phyloP scores from a whole-genome alignment of 1,140 invertebrate genomes.

The Linepithema humile region DNA sequence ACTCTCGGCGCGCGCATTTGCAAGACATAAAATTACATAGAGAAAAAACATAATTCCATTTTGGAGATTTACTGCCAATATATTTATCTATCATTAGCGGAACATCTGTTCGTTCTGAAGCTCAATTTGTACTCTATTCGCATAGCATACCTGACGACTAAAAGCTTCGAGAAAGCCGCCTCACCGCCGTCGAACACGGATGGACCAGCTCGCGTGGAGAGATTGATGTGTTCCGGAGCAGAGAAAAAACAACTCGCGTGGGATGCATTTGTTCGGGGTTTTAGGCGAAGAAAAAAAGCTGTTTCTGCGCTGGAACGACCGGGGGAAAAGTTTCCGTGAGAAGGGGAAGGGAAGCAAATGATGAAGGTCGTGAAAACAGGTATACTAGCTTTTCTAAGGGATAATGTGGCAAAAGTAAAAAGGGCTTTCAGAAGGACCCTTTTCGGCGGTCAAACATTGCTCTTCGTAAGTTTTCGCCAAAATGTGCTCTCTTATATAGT shows the following conservation, averaged over 20 bases:
- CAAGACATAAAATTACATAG: not conserved
- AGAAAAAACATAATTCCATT: not conserved
- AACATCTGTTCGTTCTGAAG: constrained; percentile 21
- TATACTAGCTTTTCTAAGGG: constrained; percentile 11
- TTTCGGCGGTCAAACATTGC: constrained; percentile 36
- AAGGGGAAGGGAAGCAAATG: constrained; percentile 21
- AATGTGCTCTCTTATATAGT: not conserved
- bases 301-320: constrained; percentile 15
- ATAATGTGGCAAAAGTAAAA: not conserved
- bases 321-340: constrained; percentile 4
- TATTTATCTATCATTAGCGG: constrained; percentile 9
- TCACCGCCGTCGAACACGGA: not conserved
- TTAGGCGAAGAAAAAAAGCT: constrained; percentile 37
- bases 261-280: constrained; percentile 58
- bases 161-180: constrained; percentile 38
- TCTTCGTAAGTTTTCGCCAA: constrained; percentile 35
- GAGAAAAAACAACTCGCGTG: constrained; percentile 63
- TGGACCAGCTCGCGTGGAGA: constrained; percentile 11
- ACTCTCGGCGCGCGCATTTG: not conserved
- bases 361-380: constrained; percentile 17
- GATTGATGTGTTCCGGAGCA: constrained; percentile 61
- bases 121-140: not conserved
- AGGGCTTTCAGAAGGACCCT: constrained; percentile 31
- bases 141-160: constrained; percentile 18
- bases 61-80: not conserved